phyloP scores from a whole-genome alignment of 2,797 vertebrate species.

The Paramormyrops hopkinsi region DNA sequence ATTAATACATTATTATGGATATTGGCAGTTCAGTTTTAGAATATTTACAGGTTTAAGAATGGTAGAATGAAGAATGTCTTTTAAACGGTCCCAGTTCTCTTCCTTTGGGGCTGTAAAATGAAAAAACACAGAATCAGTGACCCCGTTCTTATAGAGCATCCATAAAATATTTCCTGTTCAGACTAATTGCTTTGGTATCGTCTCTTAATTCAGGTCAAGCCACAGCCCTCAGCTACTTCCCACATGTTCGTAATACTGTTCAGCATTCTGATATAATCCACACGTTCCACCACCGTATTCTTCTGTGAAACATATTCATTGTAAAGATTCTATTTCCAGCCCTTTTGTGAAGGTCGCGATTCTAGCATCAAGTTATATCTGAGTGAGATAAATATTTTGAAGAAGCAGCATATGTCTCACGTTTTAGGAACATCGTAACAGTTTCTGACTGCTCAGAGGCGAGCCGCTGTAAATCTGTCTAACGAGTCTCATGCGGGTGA shows the following conservation, averaged over 20 bases:
- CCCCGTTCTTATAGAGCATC: slow-evolving; percentile 29
- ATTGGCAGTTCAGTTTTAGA: not conserved
- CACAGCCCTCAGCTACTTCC: slow-evolving; percentile 34
- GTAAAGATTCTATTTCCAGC: not conserved
- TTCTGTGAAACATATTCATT: not conserved
- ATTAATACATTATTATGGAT: not conserved
- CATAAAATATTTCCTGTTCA: slow-evolving; percentile 31
- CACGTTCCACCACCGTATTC: not conserved
- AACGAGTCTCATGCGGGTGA: slow-evolving; percentile 20
- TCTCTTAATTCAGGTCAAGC: slow-evolving; percentile 30
- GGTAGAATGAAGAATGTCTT: not conserved
- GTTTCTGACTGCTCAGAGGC: not conserved
- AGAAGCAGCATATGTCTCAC: not conserved
- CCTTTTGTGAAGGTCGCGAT: not conserved
- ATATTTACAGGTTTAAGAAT: not conserved
- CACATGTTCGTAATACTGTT: slow-evolving; percentile 34
- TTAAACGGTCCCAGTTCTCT: not conserved
- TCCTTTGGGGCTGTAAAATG: not conserved
- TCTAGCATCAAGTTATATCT: not conserved
- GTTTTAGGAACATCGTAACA: not conserved
- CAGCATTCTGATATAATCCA: not conserved
- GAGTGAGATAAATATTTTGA: slow-evolving; percentile 3
- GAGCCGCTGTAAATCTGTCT: not conserved
- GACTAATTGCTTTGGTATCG: slow-evolving; percentile 43
- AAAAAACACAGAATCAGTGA: not conserved